Conservation (phyloP, 1,140 invertebrate species). For the Lasioglossum baleicum region DNA sequence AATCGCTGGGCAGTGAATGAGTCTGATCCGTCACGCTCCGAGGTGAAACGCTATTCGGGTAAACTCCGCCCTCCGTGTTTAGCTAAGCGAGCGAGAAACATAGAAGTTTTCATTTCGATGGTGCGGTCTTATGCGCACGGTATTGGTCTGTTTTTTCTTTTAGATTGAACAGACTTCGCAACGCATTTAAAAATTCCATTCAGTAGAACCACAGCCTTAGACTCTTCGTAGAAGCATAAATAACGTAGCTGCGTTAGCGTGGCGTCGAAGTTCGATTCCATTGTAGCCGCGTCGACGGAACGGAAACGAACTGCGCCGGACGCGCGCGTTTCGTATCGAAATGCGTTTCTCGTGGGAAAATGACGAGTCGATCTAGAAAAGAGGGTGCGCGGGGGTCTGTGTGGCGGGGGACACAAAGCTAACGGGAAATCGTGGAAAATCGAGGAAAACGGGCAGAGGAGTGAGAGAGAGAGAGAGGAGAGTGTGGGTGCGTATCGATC, state of each 20-base stretch:
- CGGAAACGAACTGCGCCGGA: slow-evolving; percentile 5
- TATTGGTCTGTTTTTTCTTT: too few relatives aligned
- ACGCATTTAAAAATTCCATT: too few relatives aligned
- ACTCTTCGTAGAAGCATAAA: background rate
- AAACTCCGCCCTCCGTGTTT: too few relatives aligned
- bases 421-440: background rate
- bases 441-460: background rate
- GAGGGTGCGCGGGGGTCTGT: background rate
- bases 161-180: too few relatives aligned
- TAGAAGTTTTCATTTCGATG: too few relatives aligned
- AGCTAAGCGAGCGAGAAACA: too few relatives aligned
- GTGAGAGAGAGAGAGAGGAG: background rate
- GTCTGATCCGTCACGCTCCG: too few relatives aligned
- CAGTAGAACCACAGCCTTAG: too few relatives aligned
- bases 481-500: background rate
- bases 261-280: background rate
- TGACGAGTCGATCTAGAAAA: background rate
- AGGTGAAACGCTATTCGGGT: too few relatives aligned
- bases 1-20: too few relatives aligned
- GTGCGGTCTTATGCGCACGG: too few relatives aligned
- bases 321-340: background rate
- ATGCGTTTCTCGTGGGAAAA: background rate
- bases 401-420: background rate
- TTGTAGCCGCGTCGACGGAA: background rate
- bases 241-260: slow-evolving; percentile 7